Evolutionary conservation across 2,113 vertebrate species (phyloP).

Genomic region (Desmodus rotundus): DNA sequence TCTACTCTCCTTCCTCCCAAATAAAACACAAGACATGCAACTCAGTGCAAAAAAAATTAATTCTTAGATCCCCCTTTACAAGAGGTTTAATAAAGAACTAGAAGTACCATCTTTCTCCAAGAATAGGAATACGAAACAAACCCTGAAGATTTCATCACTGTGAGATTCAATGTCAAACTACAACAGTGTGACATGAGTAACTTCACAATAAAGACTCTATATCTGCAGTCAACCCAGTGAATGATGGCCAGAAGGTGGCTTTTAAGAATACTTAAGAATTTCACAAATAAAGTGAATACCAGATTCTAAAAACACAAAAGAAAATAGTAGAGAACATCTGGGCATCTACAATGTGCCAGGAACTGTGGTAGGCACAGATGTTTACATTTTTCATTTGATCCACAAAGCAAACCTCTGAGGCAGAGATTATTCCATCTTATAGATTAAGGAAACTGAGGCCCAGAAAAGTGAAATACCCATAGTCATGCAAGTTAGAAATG

Average conservation of each 20-base stretch:
- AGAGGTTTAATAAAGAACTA: constrained; percentile 4
- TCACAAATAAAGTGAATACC: not conserved
- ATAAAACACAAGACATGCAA: constrained; percentile 10
- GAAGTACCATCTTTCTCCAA: constrained; percentile 26
- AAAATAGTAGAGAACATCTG: not conserved
- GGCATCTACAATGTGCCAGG: not conserved
- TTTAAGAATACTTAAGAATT: not conserved
- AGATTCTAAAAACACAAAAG: not conserved
- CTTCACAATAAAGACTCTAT: not conserved
- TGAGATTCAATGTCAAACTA: not conserved
- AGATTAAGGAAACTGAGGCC: not conserved
- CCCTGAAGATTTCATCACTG: not conserved
- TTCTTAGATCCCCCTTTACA: not conserved
- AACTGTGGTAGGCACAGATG: not conserved
- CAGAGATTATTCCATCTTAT: not conserved
- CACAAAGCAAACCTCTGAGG: not conserved
- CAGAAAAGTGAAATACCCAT: not conserved
- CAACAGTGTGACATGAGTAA: not conserved
- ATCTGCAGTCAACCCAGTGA: not conserved
- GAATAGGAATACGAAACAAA: not conserved
- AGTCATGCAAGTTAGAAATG: not conserved
- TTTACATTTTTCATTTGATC: not conserved
- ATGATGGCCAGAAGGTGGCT: not conserved
- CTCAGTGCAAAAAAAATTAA: constrained; percentile 25
- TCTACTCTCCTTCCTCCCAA: not conserved